Conservation (phyloP, 2,888 invertebrate genomes). For the Tanytarsus gracilentus region DNA sequence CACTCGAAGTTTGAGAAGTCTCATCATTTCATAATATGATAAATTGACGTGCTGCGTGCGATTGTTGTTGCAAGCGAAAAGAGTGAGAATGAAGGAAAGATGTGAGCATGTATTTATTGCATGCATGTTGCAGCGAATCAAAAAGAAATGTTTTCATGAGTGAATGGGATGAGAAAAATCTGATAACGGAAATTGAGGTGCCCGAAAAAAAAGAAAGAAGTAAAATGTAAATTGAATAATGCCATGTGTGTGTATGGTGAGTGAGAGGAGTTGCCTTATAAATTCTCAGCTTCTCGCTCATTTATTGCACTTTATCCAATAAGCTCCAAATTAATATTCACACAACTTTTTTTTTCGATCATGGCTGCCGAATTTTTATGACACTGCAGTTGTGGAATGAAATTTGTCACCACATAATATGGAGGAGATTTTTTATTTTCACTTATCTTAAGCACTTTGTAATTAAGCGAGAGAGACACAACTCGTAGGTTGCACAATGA, state of each 20-base stretch:
- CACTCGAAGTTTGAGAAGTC: too few species aligned
- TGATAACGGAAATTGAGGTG: constrained; percentile 21
- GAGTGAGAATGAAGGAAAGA: not conserved
- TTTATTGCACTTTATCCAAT: constrained; percentile 25
- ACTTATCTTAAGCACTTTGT: too few species aligned
- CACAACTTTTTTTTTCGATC: not conserved
- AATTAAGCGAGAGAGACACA: not conserved
- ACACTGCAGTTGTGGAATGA: too few species aligned
- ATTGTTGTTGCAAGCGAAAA: too few species aligned
- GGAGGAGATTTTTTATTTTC: too few species aligned
- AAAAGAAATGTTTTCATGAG: not conserved
- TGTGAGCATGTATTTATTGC: too few species aligned
- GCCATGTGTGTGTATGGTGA: not conserved
- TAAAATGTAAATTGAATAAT: constrained; percentile 25
- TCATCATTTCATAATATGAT: too few species aligned
- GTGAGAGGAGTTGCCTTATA: constrained; percentile 20
- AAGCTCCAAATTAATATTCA: constrained; percentile 20
- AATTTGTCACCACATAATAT: too few species aligned
- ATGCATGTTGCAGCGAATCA: too few species aligned
- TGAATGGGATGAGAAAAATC: constrained; percentile 10
- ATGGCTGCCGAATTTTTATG: not conserved
- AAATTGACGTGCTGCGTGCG: too few species aligned
- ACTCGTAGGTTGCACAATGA: too few species aligned
- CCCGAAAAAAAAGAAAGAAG: not conserved
- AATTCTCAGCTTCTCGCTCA: constrained; percentile 6